Evolutionary conservation across 1,140 invertebrate genomes (phyloP).

Genomic region (Hormaphis cornu): DNA sequence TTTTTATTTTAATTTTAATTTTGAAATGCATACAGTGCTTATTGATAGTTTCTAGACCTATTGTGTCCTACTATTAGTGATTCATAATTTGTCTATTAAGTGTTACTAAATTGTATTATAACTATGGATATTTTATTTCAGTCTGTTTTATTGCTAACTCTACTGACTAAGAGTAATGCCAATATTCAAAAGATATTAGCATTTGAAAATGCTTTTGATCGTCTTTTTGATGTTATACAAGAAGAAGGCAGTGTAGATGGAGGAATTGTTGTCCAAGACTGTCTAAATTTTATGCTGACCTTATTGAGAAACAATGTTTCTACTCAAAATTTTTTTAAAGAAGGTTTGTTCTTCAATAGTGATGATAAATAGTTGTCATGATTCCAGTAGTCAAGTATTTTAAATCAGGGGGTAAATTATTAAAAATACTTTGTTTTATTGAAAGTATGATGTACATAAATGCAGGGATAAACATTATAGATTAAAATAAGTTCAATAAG

Average conservation of each 20-base stretch:
- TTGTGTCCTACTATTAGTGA: background rate
- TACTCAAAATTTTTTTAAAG: conserved; percentile 98
- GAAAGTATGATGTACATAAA: too few species aligned
- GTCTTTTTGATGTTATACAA: conserved; percentile 83
- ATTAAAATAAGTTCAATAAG: too few species aligned
- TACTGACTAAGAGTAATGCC: conserved; percentile 89
- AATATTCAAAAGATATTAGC: conserved; percentile 99
- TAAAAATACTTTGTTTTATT: too few species aligned
- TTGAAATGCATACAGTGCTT: too few species aligned
- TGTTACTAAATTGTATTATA: too few species aligned
- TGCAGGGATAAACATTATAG: too few species aligned
- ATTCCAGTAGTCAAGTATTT: background rate
- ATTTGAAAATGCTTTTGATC: conserved; percentile 97
- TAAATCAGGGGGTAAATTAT: too few species aligned
- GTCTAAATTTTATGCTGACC: conserved; percentile 88
- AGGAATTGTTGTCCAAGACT: conserved; percentile 97
- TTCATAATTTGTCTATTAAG: background rate
- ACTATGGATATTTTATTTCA: too few species aligned
- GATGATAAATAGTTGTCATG: conserved; percentile 11
- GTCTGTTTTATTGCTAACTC: conserved; percentile 81
- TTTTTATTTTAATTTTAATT: too few species aligned
- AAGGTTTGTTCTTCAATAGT: conserved; percentile 51
- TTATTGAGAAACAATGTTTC: conserved; percentile 90
- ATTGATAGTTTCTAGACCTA: too few species aligned
- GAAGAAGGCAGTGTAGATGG: conserved; percentile 91